Conservation (phyloP, 2,888 invertebrate species). For the Ectemnius lituratus region DNA sequence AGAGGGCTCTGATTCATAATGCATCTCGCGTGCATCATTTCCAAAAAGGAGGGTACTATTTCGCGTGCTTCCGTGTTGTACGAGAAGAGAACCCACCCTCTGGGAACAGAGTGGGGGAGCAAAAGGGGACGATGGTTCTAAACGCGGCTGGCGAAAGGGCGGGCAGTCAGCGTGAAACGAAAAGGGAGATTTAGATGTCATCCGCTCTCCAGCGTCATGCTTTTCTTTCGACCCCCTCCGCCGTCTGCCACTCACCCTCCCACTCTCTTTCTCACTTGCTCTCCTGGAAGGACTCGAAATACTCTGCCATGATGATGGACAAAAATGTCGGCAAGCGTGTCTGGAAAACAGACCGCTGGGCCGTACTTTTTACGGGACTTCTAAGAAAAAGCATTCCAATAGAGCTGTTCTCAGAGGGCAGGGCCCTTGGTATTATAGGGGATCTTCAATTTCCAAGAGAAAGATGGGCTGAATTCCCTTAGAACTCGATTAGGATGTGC, state of each 20-base stretch:
- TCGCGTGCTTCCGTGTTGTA: constrained; percentile 48
- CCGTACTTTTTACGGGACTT: constrained; percentile 14
- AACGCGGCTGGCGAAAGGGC: constrained; percentile 73
- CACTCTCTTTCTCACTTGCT: constrained; percentile 36
- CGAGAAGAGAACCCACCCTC: constrained; percentile 62
- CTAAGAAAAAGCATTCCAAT: neutral
- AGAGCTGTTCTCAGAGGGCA: constrained; percentile 3
- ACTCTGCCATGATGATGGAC: constrained; percentile 63
- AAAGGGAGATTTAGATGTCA: constrained; percentile 77
- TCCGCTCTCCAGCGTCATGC: constrained; percentile 69
- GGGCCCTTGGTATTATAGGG: neutral
- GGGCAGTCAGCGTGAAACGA: constrained; percentile 73
- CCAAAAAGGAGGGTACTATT: constrained; percentile 24
- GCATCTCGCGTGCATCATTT: neutral
- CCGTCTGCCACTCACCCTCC: constrained; percentile 43
- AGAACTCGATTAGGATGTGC: constrained; percentile 72
- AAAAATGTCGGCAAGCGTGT: constrained; percentile 55
- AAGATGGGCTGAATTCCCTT: constrained; percentile 70
- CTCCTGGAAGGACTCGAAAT: constrained; percentile 44
- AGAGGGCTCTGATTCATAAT: neutral
- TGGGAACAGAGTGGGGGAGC: constrained; percentile 49
- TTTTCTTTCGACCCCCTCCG: constrained; percentile 62
- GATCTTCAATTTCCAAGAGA: constrained; percentile 43
- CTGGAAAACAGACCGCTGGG: constrained; percentile 35
- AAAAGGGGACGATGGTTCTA: constrained; percentile 58